Percentiles rank a stretch among this genome's conserved stretches.
phyloP scores from a whole-genome alignment of 1,140 invertebrate genomes.

The Brachionus plicatilis region DNA sequence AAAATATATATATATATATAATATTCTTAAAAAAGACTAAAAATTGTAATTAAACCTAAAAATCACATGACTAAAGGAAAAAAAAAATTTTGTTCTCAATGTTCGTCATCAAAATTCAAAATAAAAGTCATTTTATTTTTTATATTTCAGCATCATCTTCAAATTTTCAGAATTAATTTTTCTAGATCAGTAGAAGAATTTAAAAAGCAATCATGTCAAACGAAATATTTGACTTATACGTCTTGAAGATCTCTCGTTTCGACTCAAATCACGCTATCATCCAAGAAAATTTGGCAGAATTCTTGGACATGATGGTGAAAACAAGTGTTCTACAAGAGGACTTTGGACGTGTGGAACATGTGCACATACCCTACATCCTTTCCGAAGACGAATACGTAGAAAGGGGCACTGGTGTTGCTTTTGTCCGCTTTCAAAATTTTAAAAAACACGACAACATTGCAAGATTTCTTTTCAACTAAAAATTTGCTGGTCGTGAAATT shows the following conservation, averaged over 20 bases:
- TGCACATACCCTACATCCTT: not conserved
- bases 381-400: too few relatives aligned
- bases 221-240: not conserved
- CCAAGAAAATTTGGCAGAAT: not conserved
- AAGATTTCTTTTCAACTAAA: not conserved
- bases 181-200: too few relatives aligned
- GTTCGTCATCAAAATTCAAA: not conserved
- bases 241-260: not conserved
- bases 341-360: not conserved
- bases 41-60: too few relatives aligned
- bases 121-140: too few relatives aligned
- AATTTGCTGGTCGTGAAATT: not conserved
- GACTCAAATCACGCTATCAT: not conserved
- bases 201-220: not conserved
- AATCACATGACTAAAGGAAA: too few relatives aligned
- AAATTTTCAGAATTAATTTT: too few relatives aligned
- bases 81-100: too few relatives aligned
- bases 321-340: not conserved
- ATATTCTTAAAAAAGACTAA: too few relatives aligned
- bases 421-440: not conserved
- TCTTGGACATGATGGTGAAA: not conserved
- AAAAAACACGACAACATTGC: not conserved
- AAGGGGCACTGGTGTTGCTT: not conserved
- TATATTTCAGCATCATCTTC: too few relatives aligned
- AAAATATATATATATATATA: too few relatives aligned